These are phyloP conservation scores for Sciurus niger DNA, from an alignment of 2,113 vertebrate species.

Conservation along the genomic window DNA sequence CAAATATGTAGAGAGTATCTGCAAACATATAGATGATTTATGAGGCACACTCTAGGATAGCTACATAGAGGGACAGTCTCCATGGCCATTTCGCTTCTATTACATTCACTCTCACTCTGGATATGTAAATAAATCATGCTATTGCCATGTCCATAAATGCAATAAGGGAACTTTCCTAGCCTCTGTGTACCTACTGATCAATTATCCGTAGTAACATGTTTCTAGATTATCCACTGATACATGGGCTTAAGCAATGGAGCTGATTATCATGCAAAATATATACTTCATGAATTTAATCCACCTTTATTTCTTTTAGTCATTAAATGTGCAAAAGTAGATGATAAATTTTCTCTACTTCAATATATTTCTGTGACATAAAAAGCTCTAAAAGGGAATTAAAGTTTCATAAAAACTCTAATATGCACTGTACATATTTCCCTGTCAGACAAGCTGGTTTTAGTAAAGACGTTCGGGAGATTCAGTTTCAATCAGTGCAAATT, in stretches of 20 bases:
- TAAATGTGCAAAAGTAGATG: conserved; percentile 56
- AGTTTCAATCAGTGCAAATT: conserved; percentile 62
- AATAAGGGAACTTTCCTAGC: neutral
- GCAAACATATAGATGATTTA: neutral
- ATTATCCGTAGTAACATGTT: neutral
- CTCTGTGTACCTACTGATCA: neutral
- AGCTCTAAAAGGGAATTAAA: conserved; percentile 73
- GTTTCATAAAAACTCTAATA: conserved; percentile 74
- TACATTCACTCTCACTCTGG: neutral
- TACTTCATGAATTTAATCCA: neutral
- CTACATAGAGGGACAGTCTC: neutral
- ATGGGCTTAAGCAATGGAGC: neutral
- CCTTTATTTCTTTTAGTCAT: conserved; percentile 63
- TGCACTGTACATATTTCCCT: conserved; percentile 51
- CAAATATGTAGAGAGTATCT: neutral
- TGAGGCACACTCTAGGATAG: fast-evolving
- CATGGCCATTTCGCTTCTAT: neutral
- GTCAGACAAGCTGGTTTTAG: conserved; percentile 63
- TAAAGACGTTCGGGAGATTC: conserved; percentile 13
- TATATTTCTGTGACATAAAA: conserved; percentile 64
- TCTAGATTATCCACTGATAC: neutral
- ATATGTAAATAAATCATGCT: neutral
- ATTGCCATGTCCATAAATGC: too few relatives aligned
- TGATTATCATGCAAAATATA: neutral
- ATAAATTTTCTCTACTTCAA: conserved; percentile 61